Evolutionary conservation across 1,140 invertebrate genomes (phyloP), one percentile per base, ranked within the genome.

Genomic region (Aplysia californica): DNA sequence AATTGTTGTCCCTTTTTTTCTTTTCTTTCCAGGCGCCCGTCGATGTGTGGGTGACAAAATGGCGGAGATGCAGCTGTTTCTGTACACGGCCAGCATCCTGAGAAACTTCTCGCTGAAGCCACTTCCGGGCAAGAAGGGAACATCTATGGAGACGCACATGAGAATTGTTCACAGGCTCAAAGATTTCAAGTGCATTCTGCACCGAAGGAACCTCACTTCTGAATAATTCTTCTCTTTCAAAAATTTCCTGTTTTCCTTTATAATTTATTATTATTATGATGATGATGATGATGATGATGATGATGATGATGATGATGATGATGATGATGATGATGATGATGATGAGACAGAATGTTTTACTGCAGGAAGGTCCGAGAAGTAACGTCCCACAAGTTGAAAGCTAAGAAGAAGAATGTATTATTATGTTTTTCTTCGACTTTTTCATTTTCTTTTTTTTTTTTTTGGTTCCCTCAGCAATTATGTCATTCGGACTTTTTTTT

Each of bases 21-120:
- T 71, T 20, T 66, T 4, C 0, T 80, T 70, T 50, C 38, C 70
- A 80, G 79, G 74, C 1, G 73, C 77, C 31, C 61, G 80, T 3
- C 41, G 64, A 58, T 81, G 80, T 76, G 41, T 81, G 3, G 80
- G 80, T 1, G 75, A 77, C 10, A 50, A 73, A 29, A 66, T 76
- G 56, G 75, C 76, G 10, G 38, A 72, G 38, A 76, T 81, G 61
- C 55, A 77, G 55, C 66, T 78, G 3, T 81, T 81, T 50, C 36
- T 81, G 21, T 79, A 72, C 59, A 33, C 74, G 2, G 66, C 72
- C 29, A 50, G 26, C 23, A 67, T 81, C 44, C 36, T 81, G 39
- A 61, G 50, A n/a, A 18, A 64, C 39, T 81, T 76, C 65, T 39
- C 36, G 2, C 3, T 81, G 31, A 10, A 35, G 0, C 59, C 59